These are phyloP conservation scores for Platygyra sinensis DNA, from an alignment of 64 coral and sea anemone genomes.

Conservation along the genomic window DNA sequence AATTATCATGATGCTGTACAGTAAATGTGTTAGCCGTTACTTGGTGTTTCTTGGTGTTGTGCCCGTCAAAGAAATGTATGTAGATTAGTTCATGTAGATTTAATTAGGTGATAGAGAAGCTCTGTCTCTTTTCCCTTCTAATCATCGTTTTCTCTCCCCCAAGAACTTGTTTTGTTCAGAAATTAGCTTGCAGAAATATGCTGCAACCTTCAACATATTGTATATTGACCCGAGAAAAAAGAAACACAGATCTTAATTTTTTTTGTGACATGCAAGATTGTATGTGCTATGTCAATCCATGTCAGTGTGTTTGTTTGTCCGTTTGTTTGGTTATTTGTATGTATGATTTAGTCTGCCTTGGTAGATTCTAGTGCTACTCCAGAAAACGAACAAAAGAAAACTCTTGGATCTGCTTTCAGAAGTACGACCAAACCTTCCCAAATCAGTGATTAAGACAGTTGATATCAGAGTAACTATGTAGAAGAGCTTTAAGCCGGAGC, in stretches of 20 bases:
- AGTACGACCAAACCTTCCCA: constrained; percentile 28
- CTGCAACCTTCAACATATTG: constrained; percentile 75
- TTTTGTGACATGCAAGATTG: constrained; percentile 73
- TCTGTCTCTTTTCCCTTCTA: constrained; percentile 30
- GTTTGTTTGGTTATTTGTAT: constrained; percentile 36
- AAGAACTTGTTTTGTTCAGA: constrained; percentile 69
- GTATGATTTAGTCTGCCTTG: constrained; percentile 49
- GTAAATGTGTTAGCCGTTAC: background rate
- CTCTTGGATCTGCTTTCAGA: constrained; percentile 25
- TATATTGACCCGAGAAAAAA: constrained; percentile 69
- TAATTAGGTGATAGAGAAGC: constrained; percentile 37
- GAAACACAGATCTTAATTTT: constrained; percentile 79
- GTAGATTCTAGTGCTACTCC: constrained; percentile 52
- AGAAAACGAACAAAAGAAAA: constrained; percentile 33
- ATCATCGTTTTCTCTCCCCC: constrained; percentile 15
- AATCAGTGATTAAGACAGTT: constrained; percentile 71
- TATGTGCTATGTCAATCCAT: constrained; percentile 60
- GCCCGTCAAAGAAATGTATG: constrained; percentile 14
- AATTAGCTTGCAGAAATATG: constrained; percentile 55
- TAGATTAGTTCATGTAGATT: constrained; percentile 47
- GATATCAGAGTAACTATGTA: constrained; percentile 82
- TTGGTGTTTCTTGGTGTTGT: background rate
- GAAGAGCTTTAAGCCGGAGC: constrained; percentile 82
- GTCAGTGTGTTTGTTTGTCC: constrained; percentile 38
- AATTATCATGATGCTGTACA: constrained; percentile 26